phyloP scores from a whole-genome alignment of 2,113 vertebrate species.

The Cololabis saira region DNA sequence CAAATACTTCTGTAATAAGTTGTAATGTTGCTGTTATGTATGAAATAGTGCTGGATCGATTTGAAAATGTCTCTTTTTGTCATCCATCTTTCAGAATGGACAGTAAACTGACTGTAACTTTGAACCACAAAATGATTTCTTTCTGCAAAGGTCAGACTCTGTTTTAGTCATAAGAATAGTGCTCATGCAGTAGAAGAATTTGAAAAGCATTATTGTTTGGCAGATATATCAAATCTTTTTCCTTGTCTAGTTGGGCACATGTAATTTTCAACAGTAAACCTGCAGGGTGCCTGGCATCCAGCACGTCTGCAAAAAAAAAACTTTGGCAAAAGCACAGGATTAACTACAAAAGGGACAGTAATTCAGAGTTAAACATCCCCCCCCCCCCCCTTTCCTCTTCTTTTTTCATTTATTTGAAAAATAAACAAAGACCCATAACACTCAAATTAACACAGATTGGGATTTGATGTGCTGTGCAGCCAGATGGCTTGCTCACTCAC shows the following conservation, averaged over 20 bases:
- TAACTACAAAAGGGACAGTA: slow-evolving; percentile 61
- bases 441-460: slow-evolving; percentile 81
- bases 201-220: slow-evolving; percentile 15
- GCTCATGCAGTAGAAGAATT: slow-evolving; percentile 16
- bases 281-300: slow-evolving; percentile 32
- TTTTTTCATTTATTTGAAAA: slow-evolving; percentile 43
- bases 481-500: slow-evolving; percentile 76
- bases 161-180: no score
- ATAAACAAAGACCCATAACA: slow-evolving; percentile 80
- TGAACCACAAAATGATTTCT: no score
- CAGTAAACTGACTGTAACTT: no score
- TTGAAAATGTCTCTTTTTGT: neutral
- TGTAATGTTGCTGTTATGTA: neutral
- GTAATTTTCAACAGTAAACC: slow-evolving; percentile 55
- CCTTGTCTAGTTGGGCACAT: slow-evolving; percentile 47
- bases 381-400: neutral
- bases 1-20: slow-evolving; percentile 20
- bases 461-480: slow-evolving; percentile 78
- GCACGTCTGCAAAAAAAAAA: slow-evolving; percentile 22
- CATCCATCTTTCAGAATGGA: neutral
- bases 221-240: slow-evolving; percentile 60
- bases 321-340: slow-evolving; percentile 42
- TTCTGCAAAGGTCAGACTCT: no score
- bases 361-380: slow-evolving; percentile 44
- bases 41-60: neutral